Conservation (phyloP, 2,888 invertebrate species). For the Acanthosoma haemorrhoidale region DNA sequence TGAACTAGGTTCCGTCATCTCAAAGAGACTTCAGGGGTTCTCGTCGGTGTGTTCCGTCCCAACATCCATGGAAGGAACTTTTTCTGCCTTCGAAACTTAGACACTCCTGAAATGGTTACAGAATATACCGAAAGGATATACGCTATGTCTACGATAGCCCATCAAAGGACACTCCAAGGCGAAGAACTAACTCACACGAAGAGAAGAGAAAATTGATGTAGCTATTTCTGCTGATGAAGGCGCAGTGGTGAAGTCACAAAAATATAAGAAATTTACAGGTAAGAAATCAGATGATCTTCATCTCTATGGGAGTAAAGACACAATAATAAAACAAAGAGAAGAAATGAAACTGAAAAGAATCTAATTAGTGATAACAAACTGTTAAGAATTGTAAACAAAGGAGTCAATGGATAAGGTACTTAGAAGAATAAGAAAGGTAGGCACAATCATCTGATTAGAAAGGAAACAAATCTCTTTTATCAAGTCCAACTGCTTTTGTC, state of each 20-base stretch:
- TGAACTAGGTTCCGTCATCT: too few relatives aligned
- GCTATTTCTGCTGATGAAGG: background rate
- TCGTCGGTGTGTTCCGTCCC: too few relatives aligned
- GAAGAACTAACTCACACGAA: too few relatives aligned
- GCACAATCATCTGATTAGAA: background rate
- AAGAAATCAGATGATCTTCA: background rate
- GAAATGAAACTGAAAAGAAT: background rate
- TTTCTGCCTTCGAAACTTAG: too few relatives aligned
- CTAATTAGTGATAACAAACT: background rate
- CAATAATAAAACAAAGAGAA: background rate
- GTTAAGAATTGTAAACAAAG: background rate
- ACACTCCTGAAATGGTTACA: too few relatives aligned
- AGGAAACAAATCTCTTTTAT: background rate
- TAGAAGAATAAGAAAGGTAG: background rate
- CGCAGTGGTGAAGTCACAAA: background rate
- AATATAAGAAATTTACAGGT: background rate
- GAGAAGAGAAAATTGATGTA: slow-evolving; percentile 4
- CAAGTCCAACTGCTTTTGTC: background rate
- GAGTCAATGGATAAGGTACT: background rate
- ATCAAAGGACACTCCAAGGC: too few relatives aligned
- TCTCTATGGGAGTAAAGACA: background rate
- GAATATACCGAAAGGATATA: too few relatives aligned
- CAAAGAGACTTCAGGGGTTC: too few relatives aligned
- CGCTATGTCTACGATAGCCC: too few relatives aligned
- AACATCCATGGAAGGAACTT: too few relatives aligned